A percentile compares a stretch with the other conserved stretches of the same genome.
Conservation (phyloP, 2,888 invertebrate species). For the Anticlea derivata region DNA sequence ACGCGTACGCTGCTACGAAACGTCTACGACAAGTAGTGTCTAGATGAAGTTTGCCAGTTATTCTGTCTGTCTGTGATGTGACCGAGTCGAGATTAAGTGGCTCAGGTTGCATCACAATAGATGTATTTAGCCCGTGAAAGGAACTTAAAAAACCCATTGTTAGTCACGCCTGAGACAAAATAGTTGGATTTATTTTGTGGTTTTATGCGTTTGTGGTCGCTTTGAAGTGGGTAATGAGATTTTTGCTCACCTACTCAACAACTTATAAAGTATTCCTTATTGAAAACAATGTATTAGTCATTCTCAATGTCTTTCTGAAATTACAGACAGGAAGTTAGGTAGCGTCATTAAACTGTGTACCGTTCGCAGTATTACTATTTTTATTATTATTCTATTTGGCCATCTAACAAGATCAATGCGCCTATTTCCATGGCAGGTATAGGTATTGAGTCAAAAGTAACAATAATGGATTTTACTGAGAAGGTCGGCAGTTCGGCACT, state of each 20-base stretch:
- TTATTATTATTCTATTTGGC: background rate
- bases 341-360: no score
- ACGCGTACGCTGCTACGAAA: no score
- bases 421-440: slow-evolving; percentile 4
- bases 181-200: slow-evolving; percentile 30
- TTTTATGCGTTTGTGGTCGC: slow-evolving; percentile 29
- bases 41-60: slow-evolving; percentile 2
- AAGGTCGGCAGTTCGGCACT: slow-evolving; percentile 23
- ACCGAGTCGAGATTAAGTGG: slow-evolving; percentile 62
- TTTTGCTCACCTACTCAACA: background rate
- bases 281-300: background rate
- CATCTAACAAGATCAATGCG: background rate
- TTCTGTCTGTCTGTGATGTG: slow-evolving; percentile 33
- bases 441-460: slow-evolving; percentile 10
- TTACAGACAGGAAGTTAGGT: no score
- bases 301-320: background rate
- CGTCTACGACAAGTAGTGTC: background rate
- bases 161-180: slow-evolving; percentile 36
- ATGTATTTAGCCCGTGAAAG: slow-evolving; percentile 62
- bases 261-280: background rate
- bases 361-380: no score
- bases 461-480: slow-evolving; percentile 19
- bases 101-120: slow-evolving; percentile 61
- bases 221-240: slow-evolving; percentile 16
- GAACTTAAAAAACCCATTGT: slow-evolving; percentile 61